phyloP scores from a whole-genome alignment of 2,797 vertebrate species.

The Loris lydekkerianus region DNA sequence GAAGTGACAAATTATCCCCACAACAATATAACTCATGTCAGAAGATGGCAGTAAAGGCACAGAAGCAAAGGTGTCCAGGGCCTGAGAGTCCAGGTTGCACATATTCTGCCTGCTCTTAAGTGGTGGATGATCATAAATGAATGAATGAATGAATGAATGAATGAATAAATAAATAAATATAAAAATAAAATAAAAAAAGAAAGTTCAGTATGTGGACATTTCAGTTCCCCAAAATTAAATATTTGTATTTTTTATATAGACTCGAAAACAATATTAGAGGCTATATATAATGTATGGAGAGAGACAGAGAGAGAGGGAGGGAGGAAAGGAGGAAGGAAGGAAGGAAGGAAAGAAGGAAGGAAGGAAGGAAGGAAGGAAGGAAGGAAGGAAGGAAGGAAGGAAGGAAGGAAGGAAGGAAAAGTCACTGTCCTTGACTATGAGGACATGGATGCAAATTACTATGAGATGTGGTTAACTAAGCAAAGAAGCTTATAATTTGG shows the following conservation, averaged over 20 bases:
- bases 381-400: too few species aligned
- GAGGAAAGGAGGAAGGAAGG: too few species aligned
- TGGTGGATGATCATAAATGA: neutral
- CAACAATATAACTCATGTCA: neutral
- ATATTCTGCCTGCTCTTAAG: neutral
- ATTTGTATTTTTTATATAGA: neutral
- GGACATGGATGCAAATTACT: neutral
- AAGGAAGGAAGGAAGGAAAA: too few species aligned
- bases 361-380: too few species aligned
- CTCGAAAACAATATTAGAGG: neutral
- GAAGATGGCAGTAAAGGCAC: slow-evolving; percentile 70
- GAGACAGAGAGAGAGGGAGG: neutral
- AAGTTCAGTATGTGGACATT: neutral
- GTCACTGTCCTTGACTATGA: neutral
- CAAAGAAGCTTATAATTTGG: neutral
- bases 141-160: too few species aligned
- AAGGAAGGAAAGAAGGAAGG: rapidly evolving
- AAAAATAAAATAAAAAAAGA: neutral
- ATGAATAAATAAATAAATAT: too few species aligned
- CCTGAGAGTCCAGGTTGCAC: neutral
- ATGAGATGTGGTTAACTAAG: neutral
- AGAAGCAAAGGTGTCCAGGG: neutral
- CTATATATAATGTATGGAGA: neutral
- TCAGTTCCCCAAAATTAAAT: neutral
- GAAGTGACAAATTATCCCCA: neutral